Evolutionary conservation across 2,797 vertebrate species (phyloP).

Genomic region (Hafferia zeledoni): DNA sequence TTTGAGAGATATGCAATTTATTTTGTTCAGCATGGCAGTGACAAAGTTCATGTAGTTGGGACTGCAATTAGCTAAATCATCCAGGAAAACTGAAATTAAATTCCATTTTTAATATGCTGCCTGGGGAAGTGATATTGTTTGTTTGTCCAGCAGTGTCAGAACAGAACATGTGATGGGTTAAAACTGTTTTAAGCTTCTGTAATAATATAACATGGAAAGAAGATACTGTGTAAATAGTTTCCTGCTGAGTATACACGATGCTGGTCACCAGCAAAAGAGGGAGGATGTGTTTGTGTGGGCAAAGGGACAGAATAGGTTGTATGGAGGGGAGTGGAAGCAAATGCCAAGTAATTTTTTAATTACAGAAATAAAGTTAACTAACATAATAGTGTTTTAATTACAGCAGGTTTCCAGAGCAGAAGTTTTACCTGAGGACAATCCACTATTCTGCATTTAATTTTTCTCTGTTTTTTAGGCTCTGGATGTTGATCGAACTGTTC

Average conservation of each 20-base stretch:
- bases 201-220: constrained; percentile 5
- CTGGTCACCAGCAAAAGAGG: not conserved
- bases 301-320: not conserved
- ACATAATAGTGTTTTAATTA: not conserved
- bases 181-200: not conserved
- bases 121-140: not conserved
- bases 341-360: not conserved
- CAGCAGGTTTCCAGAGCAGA: not conserved
- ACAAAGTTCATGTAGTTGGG: not conserved
- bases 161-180: not conserved
- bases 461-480: constrained; percentile 82
- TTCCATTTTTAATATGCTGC: constrained; percentile 10
- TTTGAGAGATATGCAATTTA: not conserved
- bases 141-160: not conserved
- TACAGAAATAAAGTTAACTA: not conserved
- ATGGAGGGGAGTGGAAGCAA: not conserved
- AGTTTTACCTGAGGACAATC: not conserved
- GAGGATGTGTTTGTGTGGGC: not conserved
- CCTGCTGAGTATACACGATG: not conserved
- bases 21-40: not conserved
- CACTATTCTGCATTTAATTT: not conserved
- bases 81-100: constrained; percentile 4
- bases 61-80: constrained; percentile 20
- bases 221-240: not conserved
- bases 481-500: constrained; percentile 95